A percentile compares a stretch with the other conserved stretches of the same genome.
These are phyloP conservation scores for Chorisops tibialis DNA, from an alignment of 2,888 invertebrate species.

Conservation along the genomic window DNA sequence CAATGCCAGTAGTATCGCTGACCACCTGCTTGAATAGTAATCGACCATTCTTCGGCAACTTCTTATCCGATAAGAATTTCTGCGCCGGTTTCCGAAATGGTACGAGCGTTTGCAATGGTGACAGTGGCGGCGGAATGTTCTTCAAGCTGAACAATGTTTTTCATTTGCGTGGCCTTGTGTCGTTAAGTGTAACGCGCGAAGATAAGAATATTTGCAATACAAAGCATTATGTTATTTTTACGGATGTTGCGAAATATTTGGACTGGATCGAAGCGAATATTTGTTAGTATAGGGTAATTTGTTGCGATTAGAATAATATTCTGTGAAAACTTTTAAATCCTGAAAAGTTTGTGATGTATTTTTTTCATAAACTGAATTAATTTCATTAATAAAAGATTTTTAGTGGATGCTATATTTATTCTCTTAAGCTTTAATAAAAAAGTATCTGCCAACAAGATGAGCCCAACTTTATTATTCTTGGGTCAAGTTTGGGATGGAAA, in stretches of 20 bases:
- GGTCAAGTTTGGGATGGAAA: too few relatives aligned
- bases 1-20: slow-evolving; percentile 44
- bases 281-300: too few relatives aligned
- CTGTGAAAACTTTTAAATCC: too few relatives aligned
- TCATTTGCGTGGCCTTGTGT: slow-evolving; percentile 34
- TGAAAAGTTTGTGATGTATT: too few relatives aligned
- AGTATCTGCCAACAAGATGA: too few relatives aligned
- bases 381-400: too few relatives aligned
- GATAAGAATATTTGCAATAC: slow-evolving; percentile 51
- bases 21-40: slow-evolving; percentile 40
- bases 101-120: slow-evolving; percentile 55
- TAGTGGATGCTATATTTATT: too few relatives aligned
- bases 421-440: too few relatives aligned
- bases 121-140: slow-evolving; percentile 55
- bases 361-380: too few relatives aligned
- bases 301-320: too few relatives aligned
- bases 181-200: slow-evolving; percentile 25
- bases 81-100: slow-evolving; percentile 35
- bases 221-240: slow-evolving; percentile 52
- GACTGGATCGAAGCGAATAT: too few relatives aligned
- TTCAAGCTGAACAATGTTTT: slow-evolving; percentile 37
- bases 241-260: slow-evolving; percentile 48
- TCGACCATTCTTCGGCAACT: slow-evolving; percentile 27
- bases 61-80: slow-evolving; percentile 26
- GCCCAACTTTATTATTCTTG: too few relatives aligned